Base-by-base conservation (phyloP, 2,888 invertebrate genomes). In the Scaptomyza cyrtandrae region DNA sequence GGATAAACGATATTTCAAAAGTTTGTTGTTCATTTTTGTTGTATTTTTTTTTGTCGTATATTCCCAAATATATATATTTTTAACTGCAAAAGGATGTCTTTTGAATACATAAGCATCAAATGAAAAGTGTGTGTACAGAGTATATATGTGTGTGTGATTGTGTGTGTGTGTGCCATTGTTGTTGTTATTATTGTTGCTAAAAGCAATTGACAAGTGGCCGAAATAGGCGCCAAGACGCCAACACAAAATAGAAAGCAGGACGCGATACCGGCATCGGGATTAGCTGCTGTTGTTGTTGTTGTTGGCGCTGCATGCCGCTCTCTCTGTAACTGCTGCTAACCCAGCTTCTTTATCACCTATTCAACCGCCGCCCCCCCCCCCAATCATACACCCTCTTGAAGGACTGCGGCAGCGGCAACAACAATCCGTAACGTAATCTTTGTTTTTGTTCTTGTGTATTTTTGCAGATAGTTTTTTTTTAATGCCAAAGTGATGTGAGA, bases 1-100 rank as follows among this genome's bases (percentile, higher is more conserved):
- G 78, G 78, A 80, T 61, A 75, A 75, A 78, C 79, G 69, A 71
- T 71, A 79, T 71, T 78, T 50, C 24, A 52, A 52, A 74, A 71
- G 67, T 75, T 68, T n/a, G 50, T 50, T 50, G 35, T 24, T 35
- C 35, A 65, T 75, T 66, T 75, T 78, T 70, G 55, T 67, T 75
- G 55, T 57, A 46, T 66, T 54, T 78, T 70, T 70, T 71, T 72
- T 74, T 74, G 52, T 43, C 45, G 63, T 31, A 39, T 39, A 39
- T 3, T 14, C 6, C 6, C 52, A 68, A 41, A 39, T 9, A 14
- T 50, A 37, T 48, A 68, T 45, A 41, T 41, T 16, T 52, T 56
- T 73, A n/a, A 50, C 39, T 58, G 55, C 52, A 55, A 62, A 58
- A 29, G 50, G 57, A 33, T 41, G 16, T 16, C 14, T 16, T 41